These are phyloP conservation scores for Ictalurus punctatus DNA, from an alignment of 2,113 vertebrate genomes.

Conservation along the genomic window DNA sequence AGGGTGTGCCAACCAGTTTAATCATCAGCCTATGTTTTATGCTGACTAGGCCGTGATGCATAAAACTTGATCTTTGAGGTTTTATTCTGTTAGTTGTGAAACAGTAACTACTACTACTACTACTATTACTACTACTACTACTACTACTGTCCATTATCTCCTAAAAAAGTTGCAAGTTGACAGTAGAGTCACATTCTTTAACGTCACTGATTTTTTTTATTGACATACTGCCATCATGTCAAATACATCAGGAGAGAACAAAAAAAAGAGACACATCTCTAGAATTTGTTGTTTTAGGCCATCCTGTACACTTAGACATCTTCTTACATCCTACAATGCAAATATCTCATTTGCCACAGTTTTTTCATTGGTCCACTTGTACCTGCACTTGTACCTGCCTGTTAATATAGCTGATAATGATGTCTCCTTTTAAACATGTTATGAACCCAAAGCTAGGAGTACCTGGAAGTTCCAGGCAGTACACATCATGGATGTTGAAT, in stretches of 20 bases:
- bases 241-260: background rate
- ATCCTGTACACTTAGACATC: background rate
- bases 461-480: background rate
- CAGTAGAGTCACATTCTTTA: background rate
- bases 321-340: background rate
- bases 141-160: background rate
- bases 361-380: background rate
- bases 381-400: background rate
- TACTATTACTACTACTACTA: background rate
- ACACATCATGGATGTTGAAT: background rate
- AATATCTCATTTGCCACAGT: background rate
- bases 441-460: background rate
- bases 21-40: constrained; percentile 5
- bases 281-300: background rate
- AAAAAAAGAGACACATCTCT: background rate
- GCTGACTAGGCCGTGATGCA: background rate
- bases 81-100: background rate
- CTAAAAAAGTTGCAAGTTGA: background rate
- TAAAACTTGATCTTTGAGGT: background rate
- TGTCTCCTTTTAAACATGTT: background rate
- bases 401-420: background rate
- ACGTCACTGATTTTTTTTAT: background rate
- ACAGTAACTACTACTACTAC: background rate
- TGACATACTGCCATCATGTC: background rate
- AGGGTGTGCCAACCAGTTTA: background rate